Base-by-base conservation (phyloP, 2,113 vertebrate species). In the Australoheros scitulus region DNA sequence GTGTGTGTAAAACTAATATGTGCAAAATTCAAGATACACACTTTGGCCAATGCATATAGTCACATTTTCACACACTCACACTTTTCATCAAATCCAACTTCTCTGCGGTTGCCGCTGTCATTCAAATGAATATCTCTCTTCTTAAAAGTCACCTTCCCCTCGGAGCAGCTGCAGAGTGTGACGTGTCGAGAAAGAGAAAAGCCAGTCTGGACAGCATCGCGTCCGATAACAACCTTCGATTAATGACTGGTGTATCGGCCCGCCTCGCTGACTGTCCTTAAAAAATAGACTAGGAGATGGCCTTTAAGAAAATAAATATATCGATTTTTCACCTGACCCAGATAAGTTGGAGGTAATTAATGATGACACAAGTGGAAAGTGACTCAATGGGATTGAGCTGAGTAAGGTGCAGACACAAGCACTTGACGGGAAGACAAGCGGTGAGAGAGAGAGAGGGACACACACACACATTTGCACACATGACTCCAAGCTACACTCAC, bases 271-370 rank as follows among this genome's bases (percentile, higher is more conserved):
- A 17, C 87, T 78, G 65, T 90, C 83, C 89, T 90, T 65, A 88
- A 77, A 88, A 90, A 90, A 90, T 79, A 84, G 63, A 89, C 77
- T 59, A 13, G 38, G 75, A 86, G 82, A 86, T 87, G 90, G 87
- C 91, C 90, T 93, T 92, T 91, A 89, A 84, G 83, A 92, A 93
- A 92, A 91, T 84, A 90, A 91, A 92, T 90, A 82, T 83, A 92
- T 91, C 6, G 88, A 94, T 92, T 91, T 84, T 74, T 81, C 76
- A 91, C 88, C 86, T 88, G 61, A 61, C 38, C 76, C 68, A 85
- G 92, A 92, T 93, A 91, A 92, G 91, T 34, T 70, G 77, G 60
- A 82, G 36, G 84, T 93, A 94, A 93, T 94, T 94, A 93, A 93
- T 90, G 87, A 80, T 86, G 88, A 83, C 84, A 80, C 61, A 14